Conservation (phyloP, 2,797 vertebrate species). For the Pipistrellus pipistrellus region DNA sequence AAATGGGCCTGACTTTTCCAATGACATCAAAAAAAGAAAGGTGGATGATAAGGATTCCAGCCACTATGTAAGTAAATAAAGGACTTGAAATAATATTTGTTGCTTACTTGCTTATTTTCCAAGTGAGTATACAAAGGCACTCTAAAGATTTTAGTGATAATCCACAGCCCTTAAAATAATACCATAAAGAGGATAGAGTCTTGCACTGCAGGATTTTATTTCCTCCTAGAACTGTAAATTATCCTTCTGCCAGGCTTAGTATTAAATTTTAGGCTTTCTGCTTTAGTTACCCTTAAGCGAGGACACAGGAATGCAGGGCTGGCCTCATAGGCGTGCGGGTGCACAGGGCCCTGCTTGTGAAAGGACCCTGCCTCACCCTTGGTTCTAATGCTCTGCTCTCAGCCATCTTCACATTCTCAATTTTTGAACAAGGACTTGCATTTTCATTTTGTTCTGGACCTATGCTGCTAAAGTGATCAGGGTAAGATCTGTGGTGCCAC, state of each 20-base stretch:
- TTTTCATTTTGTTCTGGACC: slow-evolving; percentile 2
- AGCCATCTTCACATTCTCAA: background rate
- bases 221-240: background rate
- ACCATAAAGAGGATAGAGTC: background rate
- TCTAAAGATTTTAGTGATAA: background rate
- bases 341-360: background rate
- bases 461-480: background rate
- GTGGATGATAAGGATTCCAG: slow-evolving; percentile 93
- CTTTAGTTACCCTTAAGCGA: background rate
- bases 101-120: slow-evolving; percentile 46
- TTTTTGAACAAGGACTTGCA: background rate
- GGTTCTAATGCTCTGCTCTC: background rate
- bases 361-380: background rate
- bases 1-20: slow-evolving; percentile 92
- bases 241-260: background rate
- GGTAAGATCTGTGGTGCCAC: background rate
- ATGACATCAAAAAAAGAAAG: slow-evolving; percentile 92
- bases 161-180: slow-evolving; percentile 5
- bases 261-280: background rate
- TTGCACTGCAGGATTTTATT: background rate
- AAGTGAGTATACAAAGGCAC: background rate
- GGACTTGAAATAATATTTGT: slow-evolving; percentile 33
- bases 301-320: background rate
- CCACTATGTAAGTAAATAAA: slow-evolving; percentile 91
- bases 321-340: background rate